Percentiles rank a stretch among this genome's conserved stretches.
Conservation (phyloP, 2,113 vertebrate species). For the Xerus inauris region DNA sequence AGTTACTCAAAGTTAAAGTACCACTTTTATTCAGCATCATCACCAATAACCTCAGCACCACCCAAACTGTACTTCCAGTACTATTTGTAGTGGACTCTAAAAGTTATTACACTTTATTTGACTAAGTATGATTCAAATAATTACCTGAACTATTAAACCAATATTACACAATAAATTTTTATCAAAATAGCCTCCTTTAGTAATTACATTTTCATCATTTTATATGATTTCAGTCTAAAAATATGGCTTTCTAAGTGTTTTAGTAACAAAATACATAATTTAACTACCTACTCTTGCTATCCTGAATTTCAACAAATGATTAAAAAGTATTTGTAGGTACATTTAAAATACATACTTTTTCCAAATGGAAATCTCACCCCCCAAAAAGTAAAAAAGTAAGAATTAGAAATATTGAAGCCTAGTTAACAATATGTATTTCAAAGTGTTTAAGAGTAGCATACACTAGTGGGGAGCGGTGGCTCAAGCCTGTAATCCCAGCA, state of each 20-base stretch:
- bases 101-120: background rate
- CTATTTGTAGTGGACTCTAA: background rate
- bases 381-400: background rate
- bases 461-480: too few species aligned
- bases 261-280: background rate
- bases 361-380: background rate
- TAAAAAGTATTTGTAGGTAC: background rate
- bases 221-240: background rate
- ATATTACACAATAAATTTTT: background rate
- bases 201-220: background rate
- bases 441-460: background rate
- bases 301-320: background rate
- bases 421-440: background rate
- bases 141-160: background rate
- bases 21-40: background rate
- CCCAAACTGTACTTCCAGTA: background rate
- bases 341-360: background rate
- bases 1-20: background rate
- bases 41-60: background rate
- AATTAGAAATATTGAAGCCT: background rate
- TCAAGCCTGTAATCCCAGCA: too few species aligned
- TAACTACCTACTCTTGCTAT: background rate
- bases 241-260: background rate
- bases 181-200: background rate
- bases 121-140: background rate